phyloP scores from a whole-genome alignment of 2,888 invertebrate genomes.

The Ormyrus pomaceus region DNA sequence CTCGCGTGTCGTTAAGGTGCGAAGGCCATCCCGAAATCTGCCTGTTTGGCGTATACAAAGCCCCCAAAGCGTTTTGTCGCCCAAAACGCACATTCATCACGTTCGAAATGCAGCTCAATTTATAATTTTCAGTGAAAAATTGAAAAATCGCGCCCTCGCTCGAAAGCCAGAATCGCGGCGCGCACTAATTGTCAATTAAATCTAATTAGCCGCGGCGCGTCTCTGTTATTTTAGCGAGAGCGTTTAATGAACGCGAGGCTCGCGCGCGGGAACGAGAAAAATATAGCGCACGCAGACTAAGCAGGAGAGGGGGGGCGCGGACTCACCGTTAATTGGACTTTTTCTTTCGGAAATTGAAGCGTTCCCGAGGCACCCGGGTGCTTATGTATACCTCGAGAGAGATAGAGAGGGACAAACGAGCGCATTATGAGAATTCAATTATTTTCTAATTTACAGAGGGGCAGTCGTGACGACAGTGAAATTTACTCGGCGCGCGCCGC shows the following conservation, averaged over 20 bases:
- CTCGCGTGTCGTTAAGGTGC: no score
- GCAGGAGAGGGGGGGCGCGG: neutral
- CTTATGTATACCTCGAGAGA: neutral
- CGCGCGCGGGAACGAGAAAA: slow-evolving; percentile 15
- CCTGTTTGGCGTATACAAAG: no score
- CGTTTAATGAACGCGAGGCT: slow-evolving; percentile 39
- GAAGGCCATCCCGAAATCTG: no score
- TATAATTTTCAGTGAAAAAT: slow-evolving; percentile 1
- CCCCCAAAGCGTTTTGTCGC: no score
- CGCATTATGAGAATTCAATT: slow-evolving; percentile 37
- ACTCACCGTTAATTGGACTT: slow-evolving; percentile 38
- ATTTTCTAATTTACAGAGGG: slow-evolving; percentile 13
- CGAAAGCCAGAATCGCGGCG: no score
- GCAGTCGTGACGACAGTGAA: no score
- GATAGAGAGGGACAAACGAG: neutral
- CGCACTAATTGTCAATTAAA: slow-evolving; percentile 52
- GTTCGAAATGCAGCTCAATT: no score
- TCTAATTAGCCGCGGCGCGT: slow-evolving; percentile 39
- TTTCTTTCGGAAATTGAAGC: slow-evolving; percentile 42
- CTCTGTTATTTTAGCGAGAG: slow-evolving; percentile 28
- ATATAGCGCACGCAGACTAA: neutral
- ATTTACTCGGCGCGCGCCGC: no score
- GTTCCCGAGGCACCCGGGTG: neutral
- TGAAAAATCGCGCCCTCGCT: slow-evolving; percentile 29
- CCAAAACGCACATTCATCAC: no score